A percentile compares a stretch with the other conserved stretches of the same genome.
phyloP scores from a whole-genome alignment of 1,140 invertebrate genomes.

The Caenorhabditis tropicalis region DNA sequence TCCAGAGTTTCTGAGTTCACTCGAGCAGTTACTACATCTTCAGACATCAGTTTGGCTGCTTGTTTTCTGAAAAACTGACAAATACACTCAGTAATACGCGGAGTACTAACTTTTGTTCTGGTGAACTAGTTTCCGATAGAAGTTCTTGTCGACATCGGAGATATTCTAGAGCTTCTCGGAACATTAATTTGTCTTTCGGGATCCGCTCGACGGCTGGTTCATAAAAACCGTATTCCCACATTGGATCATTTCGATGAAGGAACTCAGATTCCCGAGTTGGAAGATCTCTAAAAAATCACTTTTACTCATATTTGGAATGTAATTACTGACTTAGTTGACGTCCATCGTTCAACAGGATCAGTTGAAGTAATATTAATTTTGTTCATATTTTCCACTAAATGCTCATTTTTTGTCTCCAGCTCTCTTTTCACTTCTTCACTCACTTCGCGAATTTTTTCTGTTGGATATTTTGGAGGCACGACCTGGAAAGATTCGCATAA shows the following conservation, averaged over 20 bases:
- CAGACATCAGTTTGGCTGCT: not conserved
- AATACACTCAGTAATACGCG: not conserved
- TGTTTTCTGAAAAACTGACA: not conserved
- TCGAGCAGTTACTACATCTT: not conserved
- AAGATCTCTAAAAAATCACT: slow-evolving; percentile 49
- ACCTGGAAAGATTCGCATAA: not conserved
- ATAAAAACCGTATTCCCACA: slow-evolving; percentile 60
- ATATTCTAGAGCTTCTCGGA: slow-evolving; percentile 56
- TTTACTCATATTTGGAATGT: slow-evolving; percentile 6
- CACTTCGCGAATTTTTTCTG: not conserved
- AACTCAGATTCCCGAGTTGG: slow-evolving; percentile 57
- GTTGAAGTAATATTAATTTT: slow-evolving; percentile 61
- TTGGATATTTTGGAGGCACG: slow-evolving; percentile 6
- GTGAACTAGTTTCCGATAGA: slow-evolving; percentile 18
- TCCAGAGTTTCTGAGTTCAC: slow-evolving; percentile 51
- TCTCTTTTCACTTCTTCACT: slow-evolving; percentile 54
- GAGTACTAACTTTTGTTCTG: not conserved
- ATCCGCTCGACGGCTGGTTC: slow-evolving; percentile 57
- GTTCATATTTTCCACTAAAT: slow-evolving; percentile 61
- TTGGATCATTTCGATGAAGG: slow-evolving; percentile 53
- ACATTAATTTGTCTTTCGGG: slow-evolving; percentile 52
- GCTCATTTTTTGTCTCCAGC: slow-evolving; percentile 58
- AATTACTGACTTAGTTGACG: slow-evolving; percentile 38
- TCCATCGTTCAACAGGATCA: slow-evolving; percentile 57
- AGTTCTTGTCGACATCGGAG: slow-evolving; percentile 45